These are phyloP conservation scores for Fissipunctia ypsillon DNA, from an alignment of 2,888 invertebrate species.

Conservation along the genomic window DNA sequence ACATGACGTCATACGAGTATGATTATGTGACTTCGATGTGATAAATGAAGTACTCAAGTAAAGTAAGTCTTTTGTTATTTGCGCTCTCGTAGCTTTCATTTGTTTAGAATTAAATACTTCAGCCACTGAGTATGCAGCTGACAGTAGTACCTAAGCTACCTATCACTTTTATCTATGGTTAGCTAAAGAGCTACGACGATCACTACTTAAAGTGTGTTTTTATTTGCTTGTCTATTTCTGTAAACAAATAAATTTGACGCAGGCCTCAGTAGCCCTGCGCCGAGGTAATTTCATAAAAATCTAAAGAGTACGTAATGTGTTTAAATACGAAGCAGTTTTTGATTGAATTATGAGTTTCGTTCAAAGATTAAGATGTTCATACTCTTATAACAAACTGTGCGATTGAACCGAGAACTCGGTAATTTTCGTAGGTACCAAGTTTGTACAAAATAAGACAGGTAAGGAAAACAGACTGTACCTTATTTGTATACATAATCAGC, in stretches of 20 bases:
- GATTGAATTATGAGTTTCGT: not conserved
- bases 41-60: conserved; percentile 26
- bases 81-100: conserved; percentile 33
- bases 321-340: not conserved
- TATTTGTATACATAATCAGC: no score
- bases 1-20: conserved; percentile 22
- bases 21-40: conserved; percentile 42
- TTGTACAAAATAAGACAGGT: not conserved
- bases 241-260: conserved; percentile 11
- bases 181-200: conserved; percentile 5
- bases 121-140: conserved; percentile 34
- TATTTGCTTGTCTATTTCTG: conserved; percentile 3
- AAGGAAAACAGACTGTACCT: not conserved
- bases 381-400: not conserved
- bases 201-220: conserved; percentile 3
- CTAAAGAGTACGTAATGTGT: no score
- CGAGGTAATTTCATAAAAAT: no score
- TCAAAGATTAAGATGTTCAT: not conserved
- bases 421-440: not conserved
- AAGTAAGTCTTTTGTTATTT: conserved; percentile 48
- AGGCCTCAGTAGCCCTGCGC: no score
- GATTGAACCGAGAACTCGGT: not conserved
- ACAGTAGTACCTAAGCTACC: conserved; percentile 46
- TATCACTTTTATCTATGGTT: conserved; percentile 16
- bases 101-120: conserved; percentile 42